phyloP scores from a whole-genome alignment of 2,888 invertebrate genomes.

The Polymixis flavicincta region DNA sequence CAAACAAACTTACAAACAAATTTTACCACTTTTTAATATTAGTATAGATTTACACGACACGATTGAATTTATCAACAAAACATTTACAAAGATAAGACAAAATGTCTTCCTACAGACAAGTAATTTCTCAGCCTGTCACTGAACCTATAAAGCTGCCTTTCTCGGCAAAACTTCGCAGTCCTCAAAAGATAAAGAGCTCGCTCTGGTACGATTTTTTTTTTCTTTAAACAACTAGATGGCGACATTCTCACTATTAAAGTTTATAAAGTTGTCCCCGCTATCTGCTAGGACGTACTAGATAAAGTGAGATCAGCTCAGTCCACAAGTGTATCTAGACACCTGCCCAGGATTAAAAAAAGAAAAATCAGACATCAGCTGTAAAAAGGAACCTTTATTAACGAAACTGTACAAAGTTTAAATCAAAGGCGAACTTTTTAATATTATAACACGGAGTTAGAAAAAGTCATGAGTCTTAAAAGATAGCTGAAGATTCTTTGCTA shows the following conservation, averaged over 20 bases:
- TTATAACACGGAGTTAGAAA: slow-evolving; percentile 70
- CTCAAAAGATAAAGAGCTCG: slow-evolving; percentile 19
- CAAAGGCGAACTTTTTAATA: slow-evolving; percentile 75
- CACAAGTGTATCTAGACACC: slow-evolving; percentile 35
- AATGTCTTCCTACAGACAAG: slow-evolving; percentile 3
- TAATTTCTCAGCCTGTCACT: not conserved
- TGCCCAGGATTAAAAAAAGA: slow-evolving; percentile 32
- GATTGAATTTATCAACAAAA: not conserved
- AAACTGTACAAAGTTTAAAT: slow-evolving; percentile 72
- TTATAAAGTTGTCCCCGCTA: slow-evolving; percentile 15
- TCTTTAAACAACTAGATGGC: slow-evolving; percentile 6
- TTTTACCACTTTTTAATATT: no score
- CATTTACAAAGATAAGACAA: not conserved
- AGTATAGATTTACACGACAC: not conserved
- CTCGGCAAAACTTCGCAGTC: slow-evolving; percentile 15
- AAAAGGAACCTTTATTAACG: slow-evolving; percentile 65
- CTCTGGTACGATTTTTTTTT: slow-evolving; percentile 7
- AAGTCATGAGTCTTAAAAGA: slow-evolving; percentile 76
- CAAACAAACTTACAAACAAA: no score
- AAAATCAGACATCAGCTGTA: slow-evolving; percentile 25
- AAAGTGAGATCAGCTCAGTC: slow-evolving; percentile 9
- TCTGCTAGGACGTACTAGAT: slow-evolving; percentile 13
- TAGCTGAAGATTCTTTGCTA: slow-evolving; percentile 68
- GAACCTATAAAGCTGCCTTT: slow-evolving; percentile 2
- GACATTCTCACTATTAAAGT: slow-evolving; percentile 13